A percentile compares a stretch with the other conserved stretches of the same genome.
These are phyloP conservation scores for Cheilosia scutellata DNA, from an alignment of 2,888 invertebrate genomes.

Conservation along the genomic window DNA sequence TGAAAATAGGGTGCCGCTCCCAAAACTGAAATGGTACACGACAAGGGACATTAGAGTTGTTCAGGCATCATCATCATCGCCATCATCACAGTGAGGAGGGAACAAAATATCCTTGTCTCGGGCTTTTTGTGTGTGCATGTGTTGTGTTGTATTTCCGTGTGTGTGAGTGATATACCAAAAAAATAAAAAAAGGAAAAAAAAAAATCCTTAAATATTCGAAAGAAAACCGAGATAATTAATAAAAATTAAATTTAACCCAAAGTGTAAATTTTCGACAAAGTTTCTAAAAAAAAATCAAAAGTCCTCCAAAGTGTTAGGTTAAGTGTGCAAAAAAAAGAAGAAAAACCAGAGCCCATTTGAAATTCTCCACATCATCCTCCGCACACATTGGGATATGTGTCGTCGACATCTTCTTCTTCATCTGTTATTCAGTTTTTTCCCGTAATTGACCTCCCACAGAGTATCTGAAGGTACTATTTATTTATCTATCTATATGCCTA, in stretches of 20 bases:
- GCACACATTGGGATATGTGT: conserved; percentile 21
- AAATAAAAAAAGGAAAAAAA: conserved; percentile 26
- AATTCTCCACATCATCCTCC: conserved; percentile 30
- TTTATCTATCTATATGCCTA: conserved; percentile 9
- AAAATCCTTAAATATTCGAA: conserved; percentile 40
- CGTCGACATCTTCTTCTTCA: conserved; percentile 31
- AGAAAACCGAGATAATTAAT: conserved; percentile 33
- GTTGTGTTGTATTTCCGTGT: conserved; percentile 42
- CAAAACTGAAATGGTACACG: conserved; percentile 73
- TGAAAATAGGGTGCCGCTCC: conserved; percentile 74
- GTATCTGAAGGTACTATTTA: conserved; percentile 59
- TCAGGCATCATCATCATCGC: conserved; percentile 73
- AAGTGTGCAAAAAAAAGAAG: conserved; percentile 19
- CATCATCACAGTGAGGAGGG: conserved; percentile 60
- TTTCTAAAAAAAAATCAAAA: neutral
- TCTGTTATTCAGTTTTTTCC: conserved; percentile 35
- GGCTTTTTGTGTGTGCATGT: conserved; percentile 50
- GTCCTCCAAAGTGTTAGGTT: neutral
- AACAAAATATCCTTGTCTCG: conserved; percentile 59
- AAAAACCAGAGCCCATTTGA: conserved; percentile 9
- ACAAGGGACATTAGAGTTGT: conserved; percentile 72
- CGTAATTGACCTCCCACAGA: conserved; percentile 59
- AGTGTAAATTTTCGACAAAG: conserved; percentile 7
- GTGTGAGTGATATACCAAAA: conserved; percentile 32
- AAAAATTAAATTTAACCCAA: neutral